Conservation (phyloP, 2,797 vertebrate genomes). For the Poecile montanus region DNA sequence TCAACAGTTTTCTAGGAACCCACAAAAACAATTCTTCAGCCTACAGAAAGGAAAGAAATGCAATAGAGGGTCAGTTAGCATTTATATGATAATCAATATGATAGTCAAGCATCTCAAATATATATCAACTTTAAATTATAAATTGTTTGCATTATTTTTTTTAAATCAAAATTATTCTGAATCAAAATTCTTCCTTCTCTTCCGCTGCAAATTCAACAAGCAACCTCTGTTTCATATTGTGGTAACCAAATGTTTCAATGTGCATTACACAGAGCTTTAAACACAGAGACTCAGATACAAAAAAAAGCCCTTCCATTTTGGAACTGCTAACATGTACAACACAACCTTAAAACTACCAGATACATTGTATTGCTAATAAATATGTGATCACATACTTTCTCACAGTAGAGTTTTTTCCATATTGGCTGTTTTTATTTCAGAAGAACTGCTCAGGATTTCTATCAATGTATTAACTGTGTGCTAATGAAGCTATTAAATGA, state of each 20-base stretch:
- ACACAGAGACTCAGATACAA: neutral
- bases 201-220: neutral
- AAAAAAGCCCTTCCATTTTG: neutral
- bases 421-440: neutral
- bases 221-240: neutral
- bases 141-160: neutral
- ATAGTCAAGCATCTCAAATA: neutral
- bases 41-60: constrained; percentile 69
- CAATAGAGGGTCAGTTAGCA: neutral
- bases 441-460: neutral
- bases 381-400: neutral
- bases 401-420: neutral
- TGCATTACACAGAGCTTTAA: neutral
- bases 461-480: neutral
- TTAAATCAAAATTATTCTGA: neutral
- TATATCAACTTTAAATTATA: neutral
- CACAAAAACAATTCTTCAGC: constrained; percentile 97
- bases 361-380: neutral
- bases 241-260: neutral
- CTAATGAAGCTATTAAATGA: neutral
- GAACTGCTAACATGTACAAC: neutral
- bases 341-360: neutral
- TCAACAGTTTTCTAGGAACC: constrained; percentile 95
- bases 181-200: neutral
- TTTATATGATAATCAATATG: neutral